Evolutionary conservation across 2,113 vertebrate species (phyloP).

Genomic region (Siniperca knerii): DNA sequence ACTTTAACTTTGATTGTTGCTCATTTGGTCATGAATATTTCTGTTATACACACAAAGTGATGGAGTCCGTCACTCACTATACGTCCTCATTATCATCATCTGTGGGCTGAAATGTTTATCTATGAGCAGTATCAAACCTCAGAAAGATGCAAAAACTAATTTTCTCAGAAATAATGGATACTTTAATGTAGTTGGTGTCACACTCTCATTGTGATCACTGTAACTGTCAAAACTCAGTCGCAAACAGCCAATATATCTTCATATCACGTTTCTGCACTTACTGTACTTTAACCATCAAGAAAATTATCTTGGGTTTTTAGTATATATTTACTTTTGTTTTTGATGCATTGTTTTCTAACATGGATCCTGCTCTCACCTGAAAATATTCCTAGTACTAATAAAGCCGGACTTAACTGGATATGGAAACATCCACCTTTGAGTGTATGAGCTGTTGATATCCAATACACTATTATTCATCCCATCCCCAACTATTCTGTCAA

Average conservation of each 20-base stretch:
- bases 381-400: not conserved
- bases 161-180: not conserved
- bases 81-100: not conserved
- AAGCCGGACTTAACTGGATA: not conserved
- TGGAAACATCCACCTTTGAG: not conserved
- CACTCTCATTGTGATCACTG: not conserved
- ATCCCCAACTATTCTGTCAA: conserved; percentile 64
- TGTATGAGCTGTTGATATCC: not conserved
- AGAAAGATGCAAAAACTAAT: not conserved
- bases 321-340: not conserved
- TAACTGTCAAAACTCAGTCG: not conserved
- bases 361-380: not conserved
- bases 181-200: not conserved
- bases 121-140: not conserved
- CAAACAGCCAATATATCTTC: not conserved
- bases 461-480: not conserved
- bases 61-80: not conserved
- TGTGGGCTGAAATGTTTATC: not conserved
- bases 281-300: not conserved
- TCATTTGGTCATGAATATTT: not conserved
- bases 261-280: not conserved
- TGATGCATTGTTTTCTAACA: not conserved
- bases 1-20: not conserved
- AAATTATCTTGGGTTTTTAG: not conserved
- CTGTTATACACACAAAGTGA: not conserved